These are phyloP conservation scores for Rhadinocentrus ornatus DNA, from an alignment of 2,797 vertebrate genomes.

Conservation along the genomic window DNA sequence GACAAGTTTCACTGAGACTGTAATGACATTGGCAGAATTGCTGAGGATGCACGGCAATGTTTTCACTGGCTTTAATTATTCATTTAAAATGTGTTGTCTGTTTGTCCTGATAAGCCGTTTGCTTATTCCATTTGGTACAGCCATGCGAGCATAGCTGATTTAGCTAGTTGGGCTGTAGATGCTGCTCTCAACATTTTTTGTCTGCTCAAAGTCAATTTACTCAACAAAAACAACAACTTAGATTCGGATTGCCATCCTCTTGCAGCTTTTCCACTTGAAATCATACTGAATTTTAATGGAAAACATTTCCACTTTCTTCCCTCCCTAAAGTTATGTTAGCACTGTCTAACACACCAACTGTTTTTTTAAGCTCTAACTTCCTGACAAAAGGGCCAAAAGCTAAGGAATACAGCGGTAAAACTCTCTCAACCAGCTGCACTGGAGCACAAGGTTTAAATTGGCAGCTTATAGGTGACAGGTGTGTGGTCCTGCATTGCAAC, in stretches of 20 bases:
- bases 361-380: constrained; percentile 49
- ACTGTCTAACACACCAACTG: constrained; percentile 23
- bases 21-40: constrained; percentile 61
- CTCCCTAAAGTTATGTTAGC: constrained; percentile 25
- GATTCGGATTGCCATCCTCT: constrained; percentile 34
- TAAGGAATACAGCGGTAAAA: constrained; percentile 53
- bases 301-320: constrained; percentile 23
- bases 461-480: constrained; percentile 75
- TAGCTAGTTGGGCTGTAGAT: constrained; percentile 47
- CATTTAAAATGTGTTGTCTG: constrained; percentile 75
- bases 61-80: constrained; percentile 73
- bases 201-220: constrained; percentile 48
- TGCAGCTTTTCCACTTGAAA: constrained; percentile 33
- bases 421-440: constrained; percentile 46
- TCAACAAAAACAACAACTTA: constrained; percentile 43
- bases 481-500: constrained; percentile 63
- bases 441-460: constrained; percentile 68
- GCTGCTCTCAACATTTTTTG: constrained; percentile 42
- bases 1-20: constrained; percentile 52
- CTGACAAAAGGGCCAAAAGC: constrained; percentile 49
- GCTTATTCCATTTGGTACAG: constrained; percentile 59
- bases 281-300: constrained; percentile 46
- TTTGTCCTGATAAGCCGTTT: constrained; percentile 70
- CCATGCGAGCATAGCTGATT: constrained; percentile 55
- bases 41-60: constrained; percentile 56